Conservation (phyloP, 2,888 invertebrate genomes). For the Macaria notata region DNA sequence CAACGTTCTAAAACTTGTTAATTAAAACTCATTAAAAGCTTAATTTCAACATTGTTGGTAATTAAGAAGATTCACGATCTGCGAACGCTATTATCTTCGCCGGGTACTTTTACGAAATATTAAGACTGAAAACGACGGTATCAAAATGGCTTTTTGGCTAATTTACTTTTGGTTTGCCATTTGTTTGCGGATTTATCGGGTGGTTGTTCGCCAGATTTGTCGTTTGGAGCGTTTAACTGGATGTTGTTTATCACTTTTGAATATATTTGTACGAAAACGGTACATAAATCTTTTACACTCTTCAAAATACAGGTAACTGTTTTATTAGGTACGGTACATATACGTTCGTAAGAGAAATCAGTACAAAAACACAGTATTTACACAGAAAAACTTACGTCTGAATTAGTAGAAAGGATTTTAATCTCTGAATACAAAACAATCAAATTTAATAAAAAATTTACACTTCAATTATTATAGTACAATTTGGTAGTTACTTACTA, state of each 20-base stretch:
- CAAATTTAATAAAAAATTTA: too few relatives aligned
- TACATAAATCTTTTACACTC: too few relatives aligned
- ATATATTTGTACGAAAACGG: too few relatives aligned
- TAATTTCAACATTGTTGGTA: constrained; percentile 77
- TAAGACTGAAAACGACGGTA: constrained; percentile 61
- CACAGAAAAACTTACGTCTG: too few relatives aligned
- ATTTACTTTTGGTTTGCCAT: constrained; percentile 14
- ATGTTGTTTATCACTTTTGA: neutral
- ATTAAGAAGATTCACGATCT: constrained; percentile 79
- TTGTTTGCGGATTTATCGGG: constrained; percentile 8
- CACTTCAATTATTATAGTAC: too few relatives aligned
- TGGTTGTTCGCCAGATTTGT: neutral
- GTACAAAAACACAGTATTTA: too few relatives aligned
- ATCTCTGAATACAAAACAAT: too few relatives aligned
- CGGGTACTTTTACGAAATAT: constrained; percentile 64
- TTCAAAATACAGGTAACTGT: too few relatives aligned
- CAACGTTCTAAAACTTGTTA: constrained; percentile 71
- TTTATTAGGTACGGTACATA: too few relatives aligned
- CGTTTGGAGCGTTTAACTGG: neutral
- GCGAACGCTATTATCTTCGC: constrained; percentile 70
- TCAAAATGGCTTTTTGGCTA: constrained; percentile 48
- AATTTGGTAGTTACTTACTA: too few relatives aligned
- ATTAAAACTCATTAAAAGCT: constrained; percentile 79
- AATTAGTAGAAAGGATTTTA: too few relatives aligned
- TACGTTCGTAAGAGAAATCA: too few relatives aligned